Evolutionary conservation across 2,888 invertebrate genomes (phyloP).

Genomic region (Sepioteuthis lessoniana): DNA sequence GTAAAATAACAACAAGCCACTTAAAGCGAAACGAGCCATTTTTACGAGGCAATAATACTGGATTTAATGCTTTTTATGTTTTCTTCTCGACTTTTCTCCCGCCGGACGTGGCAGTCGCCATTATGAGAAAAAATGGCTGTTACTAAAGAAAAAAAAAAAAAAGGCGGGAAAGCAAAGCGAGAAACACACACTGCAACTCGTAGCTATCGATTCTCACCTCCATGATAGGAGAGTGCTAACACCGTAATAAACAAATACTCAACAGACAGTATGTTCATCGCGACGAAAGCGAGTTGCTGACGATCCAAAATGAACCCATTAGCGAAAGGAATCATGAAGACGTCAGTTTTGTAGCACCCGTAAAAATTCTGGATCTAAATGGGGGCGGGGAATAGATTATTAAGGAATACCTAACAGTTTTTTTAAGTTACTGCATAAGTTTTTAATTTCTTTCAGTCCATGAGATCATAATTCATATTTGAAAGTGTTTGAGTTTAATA

Average conservation of each 20-base stretch:
- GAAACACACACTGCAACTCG: not conserved
- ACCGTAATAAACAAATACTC: not conserved
- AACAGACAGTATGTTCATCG: not conserved
- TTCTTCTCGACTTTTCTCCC: not conserved
- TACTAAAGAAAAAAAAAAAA: not conserved
- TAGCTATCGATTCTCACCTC: slow-evolving; percentile 1
- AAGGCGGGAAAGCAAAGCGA: not conserved
- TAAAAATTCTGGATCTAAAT: no score
- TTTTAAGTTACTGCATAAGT: no score
- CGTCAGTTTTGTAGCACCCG: no score
- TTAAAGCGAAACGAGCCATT: not conserved
- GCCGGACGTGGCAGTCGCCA: not conserved
- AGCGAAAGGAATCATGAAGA: no score
- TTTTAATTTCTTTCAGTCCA: no score
- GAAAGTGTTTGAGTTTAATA: no score
- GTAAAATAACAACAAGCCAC: not conserved
- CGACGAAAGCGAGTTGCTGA: not conserved
- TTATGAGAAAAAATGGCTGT: not conserved
- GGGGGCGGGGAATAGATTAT: no score
- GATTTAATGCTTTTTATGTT: not conserved
- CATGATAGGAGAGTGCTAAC: not conserved
- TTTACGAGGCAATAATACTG: not conserved
- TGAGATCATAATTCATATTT: no score
- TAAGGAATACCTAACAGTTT: no score
- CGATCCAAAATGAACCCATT: not conserved